Base-by-base conservation (phyloP, 2,113 vertebrate genomes). In the Junco hyemalis region DNA sequence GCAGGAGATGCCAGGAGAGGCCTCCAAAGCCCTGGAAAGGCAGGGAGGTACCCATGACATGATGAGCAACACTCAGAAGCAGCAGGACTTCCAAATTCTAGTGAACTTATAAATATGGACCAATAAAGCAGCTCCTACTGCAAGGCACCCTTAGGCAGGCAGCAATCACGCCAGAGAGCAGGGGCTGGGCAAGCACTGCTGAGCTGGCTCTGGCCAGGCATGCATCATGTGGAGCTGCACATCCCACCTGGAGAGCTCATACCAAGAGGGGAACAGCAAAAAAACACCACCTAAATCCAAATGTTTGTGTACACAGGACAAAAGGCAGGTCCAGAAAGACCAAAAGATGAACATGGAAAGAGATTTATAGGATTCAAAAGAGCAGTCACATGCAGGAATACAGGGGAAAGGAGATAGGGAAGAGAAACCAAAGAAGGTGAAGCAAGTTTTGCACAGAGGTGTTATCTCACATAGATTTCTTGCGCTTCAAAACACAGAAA, bases 21-120 rank as follows among this genome's bases (percentile, higher is more conserved):
- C 24, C 71, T 81, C 63, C 63, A 71, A 29, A 90, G 44, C 50
- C 12, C 54, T n/a, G 12, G 40, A 57, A 57, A 64, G 59, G 54
- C 42, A 88, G 29, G 10, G 23, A 68, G 14, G 16, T n/a, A 48
- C 24, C 36, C 12, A 8, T 11, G 22, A 60, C 21, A 56, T 7
- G 29, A 42, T 23, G 11, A 24, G 22, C 44, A 88, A 44, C 0
- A 0, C 20, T 24, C n/a, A 83, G 56, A 70, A 91, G 47, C 1
- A 70, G 28, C 21, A 88, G 31, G 65, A 74, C 56, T 56, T 84
- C 38, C 63, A 26, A 83, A 84, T n/a, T 70, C 68, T 31, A 38
- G 16, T 61, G 22, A 72, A 76, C 5, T 69, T 45, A 57, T 5
- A 71, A 36, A 53, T 24, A 44, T 4, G 26, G 81, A 38, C 24